Evolutionary conservation across 2,888 invertebrate species (phyloP).

Genomic region (Smittia aterrima): DNA sequence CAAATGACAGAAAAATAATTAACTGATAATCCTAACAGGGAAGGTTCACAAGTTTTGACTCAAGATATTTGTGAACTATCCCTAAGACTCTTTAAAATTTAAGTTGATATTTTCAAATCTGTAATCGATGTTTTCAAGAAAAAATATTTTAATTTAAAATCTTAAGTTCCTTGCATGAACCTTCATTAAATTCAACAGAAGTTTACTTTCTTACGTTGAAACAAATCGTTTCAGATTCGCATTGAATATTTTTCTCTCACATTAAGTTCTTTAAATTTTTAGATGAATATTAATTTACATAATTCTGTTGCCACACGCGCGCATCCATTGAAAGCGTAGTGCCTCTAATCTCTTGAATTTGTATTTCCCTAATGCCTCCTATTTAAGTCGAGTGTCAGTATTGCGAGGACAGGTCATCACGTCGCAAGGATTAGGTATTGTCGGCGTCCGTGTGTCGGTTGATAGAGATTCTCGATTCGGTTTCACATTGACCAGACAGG

Average conservation of each 20-base stretch:
- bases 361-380: conserved; percentile 5
- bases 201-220: neutral
- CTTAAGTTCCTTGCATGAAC: too few relatives aligned
- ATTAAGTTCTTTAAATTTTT: neutral
- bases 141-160: too few relatives aligned
- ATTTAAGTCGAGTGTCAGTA: conserved; percentile 91
- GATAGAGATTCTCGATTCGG: conserved; percentile 92
- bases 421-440: conserved; percentile 90
- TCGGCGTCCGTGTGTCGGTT: conserved; percentile 95
- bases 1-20: neutral
- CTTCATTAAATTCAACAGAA: too few relatives aligned
- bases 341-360: conserved; percentile 16
- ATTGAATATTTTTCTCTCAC: neutral
- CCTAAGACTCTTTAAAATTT: too few relatives aligned
- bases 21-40: too few relatives aligned
- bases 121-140: too few relatives aligned
- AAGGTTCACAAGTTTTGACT: too few relatives aligned
- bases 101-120: too few relatives aligned
- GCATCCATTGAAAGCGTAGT: neutral
- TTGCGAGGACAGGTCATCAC: conserved; percentile 96
- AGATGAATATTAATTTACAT: neutral
- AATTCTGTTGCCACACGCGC: conserved; percentile 15
- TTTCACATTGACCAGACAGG: conserved; percentile 89
- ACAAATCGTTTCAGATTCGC: neutral
- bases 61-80: too few relatives aligned